A percentile compares a stretch with the other conserved stretches of the same genome.
Conservation (phyloP, 2,888 invertebrate genomes). For the Leucophenga maculata region DNA sequence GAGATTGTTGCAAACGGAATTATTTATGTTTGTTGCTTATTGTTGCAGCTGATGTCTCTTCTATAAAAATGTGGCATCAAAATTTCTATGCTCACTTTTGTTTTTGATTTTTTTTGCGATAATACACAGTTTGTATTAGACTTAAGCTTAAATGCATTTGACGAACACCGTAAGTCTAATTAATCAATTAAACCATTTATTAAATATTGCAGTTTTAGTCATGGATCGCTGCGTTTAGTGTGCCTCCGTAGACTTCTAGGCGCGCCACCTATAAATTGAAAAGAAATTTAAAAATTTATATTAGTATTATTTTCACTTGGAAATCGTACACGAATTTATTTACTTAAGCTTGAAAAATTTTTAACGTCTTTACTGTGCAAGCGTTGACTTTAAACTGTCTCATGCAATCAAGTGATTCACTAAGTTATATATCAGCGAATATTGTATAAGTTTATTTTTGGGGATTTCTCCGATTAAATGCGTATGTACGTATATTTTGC, state of each 20-base stretch:
- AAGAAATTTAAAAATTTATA: neutral
- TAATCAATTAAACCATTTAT: conserved; percentile 31
- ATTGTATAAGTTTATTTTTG: conserved; percentile 3
- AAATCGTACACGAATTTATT: no score
- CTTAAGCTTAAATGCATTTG: conserved; percentile 26
- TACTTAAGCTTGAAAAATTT: neutral
- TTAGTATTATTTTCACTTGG: neutral
- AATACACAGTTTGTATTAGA: conserved; percentile 19
- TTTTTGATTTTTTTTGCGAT: conserved; percentile 13
- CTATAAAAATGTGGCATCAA: neutral
- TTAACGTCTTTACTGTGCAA: neutral
- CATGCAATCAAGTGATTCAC: neutral
- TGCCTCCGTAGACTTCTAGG: conserved; percentile 39
- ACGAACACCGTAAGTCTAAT: conserved; percentile 1
- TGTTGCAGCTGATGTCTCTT: neutral
- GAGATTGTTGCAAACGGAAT: conserved; percentile 45
- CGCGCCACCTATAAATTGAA: conserved; percentile 52
- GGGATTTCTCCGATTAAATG: neutral
- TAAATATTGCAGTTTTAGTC: neutral
- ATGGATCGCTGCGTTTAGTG: conserved; percentile 21
- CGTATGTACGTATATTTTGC: no score
- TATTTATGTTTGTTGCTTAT: conserved; percentile 4
- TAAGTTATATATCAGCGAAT: neutral
- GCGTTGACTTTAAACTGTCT: conserved; percentile 5
- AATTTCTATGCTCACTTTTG: neutral